Evolutionary conservation across 2,113 vertebrate genomes (phyloP).

Genomic region (Rhabdornis inornatus): DNA sequence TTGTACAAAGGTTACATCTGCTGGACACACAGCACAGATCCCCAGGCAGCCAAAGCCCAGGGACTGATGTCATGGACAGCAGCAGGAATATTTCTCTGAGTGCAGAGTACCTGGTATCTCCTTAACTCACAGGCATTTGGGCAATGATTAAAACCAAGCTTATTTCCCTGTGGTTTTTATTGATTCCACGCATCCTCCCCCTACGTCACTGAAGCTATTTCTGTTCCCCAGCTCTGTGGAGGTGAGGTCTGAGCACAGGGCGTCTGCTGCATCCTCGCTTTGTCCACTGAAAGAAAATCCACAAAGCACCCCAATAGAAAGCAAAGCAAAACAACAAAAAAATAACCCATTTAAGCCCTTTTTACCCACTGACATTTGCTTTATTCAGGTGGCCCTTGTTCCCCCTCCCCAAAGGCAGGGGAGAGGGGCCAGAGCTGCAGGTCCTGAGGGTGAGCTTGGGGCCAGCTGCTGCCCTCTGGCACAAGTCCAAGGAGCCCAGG

Average conservation of each 20-base stretch:
- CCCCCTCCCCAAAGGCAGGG: background rate
- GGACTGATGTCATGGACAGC: background rate
- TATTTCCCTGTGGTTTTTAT: background rate
- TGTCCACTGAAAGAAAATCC: background rate
- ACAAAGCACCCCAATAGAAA: background rate
- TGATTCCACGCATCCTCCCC: background rate
- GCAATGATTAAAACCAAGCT: background rate
- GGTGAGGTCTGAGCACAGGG: background rate
- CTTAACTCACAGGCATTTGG: background rate
- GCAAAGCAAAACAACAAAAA: background rate
- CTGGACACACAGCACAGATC: background rate
- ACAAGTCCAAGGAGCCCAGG: background rate
- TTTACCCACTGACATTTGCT: background rate
- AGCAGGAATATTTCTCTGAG: background rate
- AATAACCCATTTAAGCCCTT: background rate
- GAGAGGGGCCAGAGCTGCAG: background rate
- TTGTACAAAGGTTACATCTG: background rate
- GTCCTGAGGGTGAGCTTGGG: accelerated
- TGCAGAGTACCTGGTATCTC: background rate
- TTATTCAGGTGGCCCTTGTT: background rate
- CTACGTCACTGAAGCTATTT: background rate
- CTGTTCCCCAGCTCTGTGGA: background rate
- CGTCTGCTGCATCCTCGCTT: background rate
- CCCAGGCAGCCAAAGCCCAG: background rate
- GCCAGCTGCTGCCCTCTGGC: background rate